These are phyloP conservation scores for Eulemur coronatus DNA, from an alignment of 2,797 vertebrate species.

Conservation along the genomic window DNA sequence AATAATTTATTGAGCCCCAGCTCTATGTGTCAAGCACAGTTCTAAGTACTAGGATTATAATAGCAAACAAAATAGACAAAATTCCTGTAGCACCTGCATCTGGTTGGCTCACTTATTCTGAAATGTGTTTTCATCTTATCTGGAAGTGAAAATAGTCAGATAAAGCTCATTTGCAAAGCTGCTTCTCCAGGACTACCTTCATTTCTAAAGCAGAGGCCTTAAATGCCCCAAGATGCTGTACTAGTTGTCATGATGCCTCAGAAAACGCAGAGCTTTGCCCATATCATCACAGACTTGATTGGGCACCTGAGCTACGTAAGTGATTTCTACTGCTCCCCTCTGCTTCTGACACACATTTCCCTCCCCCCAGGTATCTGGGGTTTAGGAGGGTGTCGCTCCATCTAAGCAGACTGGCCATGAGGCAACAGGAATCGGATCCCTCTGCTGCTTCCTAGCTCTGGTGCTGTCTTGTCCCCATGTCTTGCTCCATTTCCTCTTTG, in stretches of 20 bases:
- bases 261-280: background rate
- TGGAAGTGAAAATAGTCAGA: background rate
- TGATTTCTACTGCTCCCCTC: background rate
- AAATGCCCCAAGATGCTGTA: background rate
- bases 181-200: background rate
- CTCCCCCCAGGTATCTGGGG: too few relatives aligned
- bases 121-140: background rate
- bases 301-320: background rate
- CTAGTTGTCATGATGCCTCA: fast-evolving
- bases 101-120: background rate
- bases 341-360: background rate
- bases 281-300: background rate
- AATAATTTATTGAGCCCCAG: background rate
- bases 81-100: background rate
- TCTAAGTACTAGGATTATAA: background rate
- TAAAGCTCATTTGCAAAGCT: background rate
- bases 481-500: background rate
- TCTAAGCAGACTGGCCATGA: background rate
- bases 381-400: background rate
- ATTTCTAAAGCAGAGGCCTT: background rate
- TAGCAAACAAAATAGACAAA: background rate
- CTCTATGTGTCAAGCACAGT: background rate
- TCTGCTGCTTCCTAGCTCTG: background rate
- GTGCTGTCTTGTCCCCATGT: background rate
- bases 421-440: background rate